Percentiles rank a stretch among this genome's conserved stretches.
phyloP scores from a whole-genome alignment of 23 tunicate genomes.

The Diplosoma virens region DNA sequence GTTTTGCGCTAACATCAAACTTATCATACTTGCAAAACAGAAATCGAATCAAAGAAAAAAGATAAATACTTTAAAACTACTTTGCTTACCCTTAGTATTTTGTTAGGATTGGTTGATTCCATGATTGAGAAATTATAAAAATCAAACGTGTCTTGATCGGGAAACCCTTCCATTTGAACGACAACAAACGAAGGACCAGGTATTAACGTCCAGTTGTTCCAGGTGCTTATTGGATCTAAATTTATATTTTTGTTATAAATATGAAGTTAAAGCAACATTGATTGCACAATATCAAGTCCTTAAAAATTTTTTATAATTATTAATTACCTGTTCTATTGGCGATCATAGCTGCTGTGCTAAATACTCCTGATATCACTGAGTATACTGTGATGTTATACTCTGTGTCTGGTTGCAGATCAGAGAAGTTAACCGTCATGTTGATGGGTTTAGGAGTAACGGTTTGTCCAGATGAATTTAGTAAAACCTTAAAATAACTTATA shows the following conservation, averaged over 20 bases:
- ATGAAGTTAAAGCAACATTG: too few relatives aligned
- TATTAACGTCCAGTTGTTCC: constrained; percentile 4
- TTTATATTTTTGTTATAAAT: too few relatives aligned
- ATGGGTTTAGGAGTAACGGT: neutral
- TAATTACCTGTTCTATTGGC: constrained; percentile 20
- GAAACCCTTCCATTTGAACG: neutral
- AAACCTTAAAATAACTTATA: too few relatives aligned
- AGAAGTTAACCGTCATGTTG: neutral
- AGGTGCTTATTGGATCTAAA: neutral
- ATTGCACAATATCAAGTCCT: too few relatives aligned
- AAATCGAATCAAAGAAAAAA: too few relatives aligned
- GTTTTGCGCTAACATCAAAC: too few relatives aligned
- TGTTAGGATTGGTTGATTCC: neutral
- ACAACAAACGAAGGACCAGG: neutral
- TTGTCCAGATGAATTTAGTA: too few relatives aligned
- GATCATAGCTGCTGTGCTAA: constrained; percentile 1
- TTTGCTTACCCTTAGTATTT: neutral
- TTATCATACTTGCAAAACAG: too few relatives aligned
- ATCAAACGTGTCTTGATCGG: neutral
- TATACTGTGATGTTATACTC: constrained; percentile 9
- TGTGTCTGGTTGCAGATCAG: constrained; percentile 24
- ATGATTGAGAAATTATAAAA: neutral
- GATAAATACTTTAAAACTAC: too few relatives aligned
- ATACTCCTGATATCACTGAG: neutral
- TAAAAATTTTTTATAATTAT: too few relatives aligned